phyloP scores from a whole-genome alignment of 2,888 invertebrate genomes.

The Netelia melanura region DNA sequence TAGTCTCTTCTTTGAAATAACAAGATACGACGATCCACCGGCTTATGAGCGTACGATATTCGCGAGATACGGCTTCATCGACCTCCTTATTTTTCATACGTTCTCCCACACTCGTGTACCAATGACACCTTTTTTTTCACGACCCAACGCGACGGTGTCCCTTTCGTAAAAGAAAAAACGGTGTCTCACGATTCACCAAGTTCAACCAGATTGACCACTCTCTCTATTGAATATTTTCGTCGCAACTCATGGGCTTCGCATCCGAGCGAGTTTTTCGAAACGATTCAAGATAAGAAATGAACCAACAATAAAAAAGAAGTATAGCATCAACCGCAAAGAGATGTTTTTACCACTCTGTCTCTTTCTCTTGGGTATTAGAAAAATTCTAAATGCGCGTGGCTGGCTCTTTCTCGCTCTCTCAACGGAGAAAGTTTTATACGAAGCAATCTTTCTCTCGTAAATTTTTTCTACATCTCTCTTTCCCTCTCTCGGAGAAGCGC shows the following conservation, averaged over 20 bases:
- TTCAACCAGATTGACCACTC: slow-evolving; percentile 55
- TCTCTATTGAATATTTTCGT: slow-evolving; percentile 50
- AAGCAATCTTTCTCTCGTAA: slow-evolving; percentile 45
- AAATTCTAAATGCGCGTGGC: slow-evolving; percentile 31
- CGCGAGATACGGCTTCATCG: slow-evolving; percentile 63
- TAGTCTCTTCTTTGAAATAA: background rate
- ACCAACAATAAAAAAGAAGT: slow-evolving; percentile 30
- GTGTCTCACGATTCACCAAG: slow-evolving; percentile 48
- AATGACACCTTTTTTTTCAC: slow-evolving; percentile 12
- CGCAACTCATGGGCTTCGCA: slow-evolving; percentile 12
- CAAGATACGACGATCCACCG: slow-evolving; percentile 25
- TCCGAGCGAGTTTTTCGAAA: slow-evolving; percentile 39
- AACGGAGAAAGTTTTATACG: slow-evolving; percentile 63
- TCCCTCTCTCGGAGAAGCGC: slow-evolving; percentile 27
- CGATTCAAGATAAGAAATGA: slow-evolving; percentile 19
- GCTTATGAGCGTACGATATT: slow-evolving; percentile 54
- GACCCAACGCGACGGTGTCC: slow-evolving; percentile 39
- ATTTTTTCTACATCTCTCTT: slow-evolving; percentile 18
- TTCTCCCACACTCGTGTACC: slow-evolving; percentile 14
- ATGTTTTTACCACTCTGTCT: background rate
- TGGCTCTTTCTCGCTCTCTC: slow-evolving; percentile 30
- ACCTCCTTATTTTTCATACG: slow-evolving; percentile 54
- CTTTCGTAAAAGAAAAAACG: slow-evolving; percentile 37
- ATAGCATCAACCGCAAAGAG: slow-evolving; percentile 32
- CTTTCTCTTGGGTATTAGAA: slow-evolving; percentile 37